A percentile compares a stretch with the other conserved stretches of the same genome.
These are phyloP conservation scores for Nephotettix cincticeps DNA, from an alignment of 1,140 invertebrate genomes.

Conservation along the genomic window DNA sequence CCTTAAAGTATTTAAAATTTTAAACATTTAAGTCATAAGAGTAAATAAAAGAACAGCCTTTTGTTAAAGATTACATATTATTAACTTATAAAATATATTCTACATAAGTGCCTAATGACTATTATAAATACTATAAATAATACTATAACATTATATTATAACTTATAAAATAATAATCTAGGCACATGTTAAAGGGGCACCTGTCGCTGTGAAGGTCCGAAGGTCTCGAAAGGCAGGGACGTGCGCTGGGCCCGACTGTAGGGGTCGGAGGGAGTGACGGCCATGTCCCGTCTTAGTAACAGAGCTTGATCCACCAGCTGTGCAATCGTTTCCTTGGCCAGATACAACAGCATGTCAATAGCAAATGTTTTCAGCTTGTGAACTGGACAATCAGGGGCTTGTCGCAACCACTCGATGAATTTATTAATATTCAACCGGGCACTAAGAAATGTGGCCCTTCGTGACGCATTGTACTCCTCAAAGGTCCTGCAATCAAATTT, in stretches of 20 bases:
- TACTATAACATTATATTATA: too few relatives aligned
- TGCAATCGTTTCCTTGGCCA: conserved; percentile 67
- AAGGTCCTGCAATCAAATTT: conserved; percentile 27
- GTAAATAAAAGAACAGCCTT: too few relatives aligned
- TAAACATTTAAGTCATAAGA: too few relatives aligned
- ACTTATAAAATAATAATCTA: not conserved
- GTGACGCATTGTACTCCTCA: conserved; percentile 30
- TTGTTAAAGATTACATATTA: too few relatives aligned
- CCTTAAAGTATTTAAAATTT: too few relatives aligned
- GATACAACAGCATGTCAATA: conserved; percentile 58
- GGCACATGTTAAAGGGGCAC: too few relatives aligned
- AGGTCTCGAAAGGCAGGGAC: not conserved
- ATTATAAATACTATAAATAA: too few relatives aligned
- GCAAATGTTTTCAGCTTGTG: conserved; percentile 39
- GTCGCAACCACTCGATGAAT: conserved; percentile 31
- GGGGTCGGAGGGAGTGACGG: conserved; percentile 53
- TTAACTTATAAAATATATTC: too few relatives aligned
- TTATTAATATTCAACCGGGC: conserved; percentile 17
- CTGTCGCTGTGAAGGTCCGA: conserved; percentile 7
- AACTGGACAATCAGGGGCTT: conserved; percentile 15
- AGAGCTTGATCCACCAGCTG: conserved; percentile 64
- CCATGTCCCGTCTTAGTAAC: conserved; percentile 60
- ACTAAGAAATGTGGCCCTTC: conserved; percentile 29
- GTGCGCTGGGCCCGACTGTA: conserved; percentile 20
- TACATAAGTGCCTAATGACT: too few relatives aligned